A percentile compares a stretch with the other conserved stretches of the same genome.
phyloP scores from a whole-genome alignment of 2,888 invertebrate species.

The Actias luna region DNA sequence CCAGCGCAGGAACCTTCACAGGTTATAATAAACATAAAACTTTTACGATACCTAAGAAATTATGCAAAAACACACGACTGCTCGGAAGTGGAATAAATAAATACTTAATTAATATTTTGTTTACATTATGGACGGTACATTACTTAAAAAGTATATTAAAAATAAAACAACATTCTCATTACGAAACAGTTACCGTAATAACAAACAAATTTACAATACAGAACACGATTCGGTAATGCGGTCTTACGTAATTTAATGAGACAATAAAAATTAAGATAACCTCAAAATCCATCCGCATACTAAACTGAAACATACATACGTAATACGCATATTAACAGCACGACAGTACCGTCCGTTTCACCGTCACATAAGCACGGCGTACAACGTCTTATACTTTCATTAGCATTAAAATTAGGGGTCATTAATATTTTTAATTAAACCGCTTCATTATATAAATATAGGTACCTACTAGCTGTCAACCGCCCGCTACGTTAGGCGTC shows the following conservation, averaged over 20 bases:
- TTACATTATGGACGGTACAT: neutral
- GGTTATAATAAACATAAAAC: neutral
- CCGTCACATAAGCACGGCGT: neutral
- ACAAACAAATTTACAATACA: conserved; percentile 18
- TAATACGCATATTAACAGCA: conserved; percentile 16
- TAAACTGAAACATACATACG: conserved; percentile 28
- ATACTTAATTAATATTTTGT: neutral
- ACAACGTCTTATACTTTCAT: neutral
- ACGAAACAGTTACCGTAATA: conserved; percentile 1
- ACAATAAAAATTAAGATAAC: conserved; percentile 51
- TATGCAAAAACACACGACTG: neutral
- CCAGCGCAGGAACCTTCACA: no score
- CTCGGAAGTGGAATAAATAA: neutral
- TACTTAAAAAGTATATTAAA: neutral
- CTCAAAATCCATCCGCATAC: conserved; percentile 61
- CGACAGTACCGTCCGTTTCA: conserved; percentile 9
- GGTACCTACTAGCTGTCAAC: no score
- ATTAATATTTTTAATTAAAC: neutral
- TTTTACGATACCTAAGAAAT: neutral
- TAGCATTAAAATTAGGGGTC: neutral
- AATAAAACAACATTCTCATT: neutral
- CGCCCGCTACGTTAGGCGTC: no score
- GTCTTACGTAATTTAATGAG: conserved; percentile 32
- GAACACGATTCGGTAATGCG: conserved; percentile 22
- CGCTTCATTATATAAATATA: neutral